Base-by-base conservation (phyloP, 2,113 vertebrate genomes). In the Sylvietta virens region DNA sequence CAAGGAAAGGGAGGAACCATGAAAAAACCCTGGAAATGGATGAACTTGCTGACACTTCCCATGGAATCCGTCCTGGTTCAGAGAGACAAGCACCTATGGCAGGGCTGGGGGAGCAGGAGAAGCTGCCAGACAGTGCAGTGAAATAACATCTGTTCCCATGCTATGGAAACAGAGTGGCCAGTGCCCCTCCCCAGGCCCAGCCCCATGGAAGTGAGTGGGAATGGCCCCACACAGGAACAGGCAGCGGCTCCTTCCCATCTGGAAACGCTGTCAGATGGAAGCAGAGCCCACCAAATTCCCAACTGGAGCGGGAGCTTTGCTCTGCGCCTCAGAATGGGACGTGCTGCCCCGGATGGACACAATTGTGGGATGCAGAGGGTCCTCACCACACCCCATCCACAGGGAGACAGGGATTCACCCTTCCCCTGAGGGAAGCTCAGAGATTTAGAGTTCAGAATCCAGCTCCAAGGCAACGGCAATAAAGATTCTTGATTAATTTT, bases 221-320 rank as follows among this genome's bases (percentile, higher is more conserved):
- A 86, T 15, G 11, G 66, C 77, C 37, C 92, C 11, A 26, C 4
- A 60, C 94, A 97, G 95, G 96, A 88, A 40, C 58, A 62, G 85
- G 44, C 53, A 64, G 70, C 65, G 72, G 85, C 91, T 96, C 33
- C 92, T 76, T 86, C 76, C 96, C 98, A 97, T 98, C 97, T 98
- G 98, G 97, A 97, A 98, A 98, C 42, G 26, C 19, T 73, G 97
- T 95, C 94, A 97, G 62, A 90, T 13, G 83, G 93, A 88, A 95
- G 95, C 77, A 90, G 97, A 98, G 92, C 72, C 97, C 97, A 82
- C 60, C 62, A 47, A 97, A 97, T 89, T 95, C 97, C 97, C 97
- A 81, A 9, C 33, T 79, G 96, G 86, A 40, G 35, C 50, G 24
- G 35, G 81, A 90, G 93, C 9, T 87, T 82, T 4, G 42, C 53